Conservation (phyloP, 2,797 vertebrate genomes). For the Botia almorhae region DNA sequence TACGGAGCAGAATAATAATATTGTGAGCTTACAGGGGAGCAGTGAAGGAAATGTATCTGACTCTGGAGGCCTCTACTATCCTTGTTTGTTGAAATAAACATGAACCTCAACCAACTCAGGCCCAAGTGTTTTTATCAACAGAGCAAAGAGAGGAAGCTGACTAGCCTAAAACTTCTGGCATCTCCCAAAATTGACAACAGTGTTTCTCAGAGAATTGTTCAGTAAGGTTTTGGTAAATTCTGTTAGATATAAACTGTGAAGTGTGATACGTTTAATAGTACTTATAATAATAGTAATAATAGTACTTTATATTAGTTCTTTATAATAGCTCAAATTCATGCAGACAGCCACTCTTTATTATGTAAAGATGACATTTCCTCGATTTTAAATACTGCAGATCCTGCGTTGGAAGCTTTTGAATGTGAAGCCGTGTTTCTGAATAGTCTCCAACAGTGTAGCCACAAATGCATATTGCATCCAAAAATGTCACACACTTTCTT, state of each 20-base stretch:
- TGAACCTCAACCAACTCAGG: slow-evolving; percentile 64
- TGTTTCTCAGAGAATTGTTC: not conserved
- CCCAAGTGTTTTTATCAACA: slow-evolving; percentile 62
- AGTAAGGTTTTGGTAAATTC: not conserved
- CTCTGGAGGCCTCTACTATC: slow-evolving; percentile 59
- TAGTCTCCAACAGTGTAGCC: not conserved
- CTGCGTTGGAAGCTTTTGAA: not conserved
- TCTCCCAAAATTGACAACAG: slow-evolving; percentile 30
- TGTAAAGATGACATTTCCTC: not conserved
- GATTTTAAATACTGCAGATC: not conserved
- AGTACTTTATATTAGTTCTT: too few species aligned
- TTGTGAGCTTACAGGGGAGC: slow-evolving; percentile 64
- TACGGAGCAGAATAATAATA: slow-evolving; percentile 68
- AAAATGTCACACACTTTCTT: not conserved
- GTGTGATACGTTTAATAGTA: not conserved
- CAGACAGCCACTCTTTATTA: too few species aligned
- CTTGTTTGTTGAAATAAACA: slow-evolving; percentile 75
- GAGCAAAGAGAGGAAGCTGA: slow-evolving; percentile 47
- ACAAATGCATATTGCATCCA: too few species aligned
- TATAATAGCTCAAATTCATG: too few species aligned
- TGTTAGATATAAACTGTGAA: not conserved
- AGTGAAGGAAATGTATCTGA: slow-evolving; percentile 63
- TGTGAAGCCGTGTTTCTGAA: not conserved
- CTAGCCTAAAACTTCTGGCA: not conserved
- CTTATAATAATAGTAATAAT: not conserved